Conservation (phyloP, 2,113 vertebrate genomes). For the Eclectus roratus region DNA sequence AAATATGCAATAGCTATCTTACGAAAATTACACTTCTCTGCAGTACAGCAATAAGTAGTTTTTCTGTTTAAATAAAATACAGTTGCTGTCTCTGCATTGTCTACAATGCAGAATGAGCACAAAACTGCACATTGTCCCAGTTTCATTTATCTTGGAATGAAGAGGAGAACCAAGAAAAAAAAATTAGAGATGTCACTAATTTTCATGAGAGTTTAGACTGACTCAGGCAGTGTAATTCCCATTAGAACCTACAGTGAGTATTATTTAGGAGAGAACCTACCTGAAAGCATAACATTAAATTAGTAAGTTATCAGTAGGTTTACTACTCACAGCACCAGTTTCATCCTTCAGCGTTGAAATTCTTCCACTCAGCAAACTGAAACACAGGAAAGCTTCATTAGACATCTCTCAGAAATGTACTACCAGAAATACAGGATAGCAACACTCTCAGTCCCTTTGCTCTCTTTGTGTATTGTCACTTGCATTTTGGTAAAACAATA, state of each 20-base stretch:
- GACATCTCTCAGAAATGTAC: neutral
- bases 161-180: neutral
- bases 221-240: neutral
- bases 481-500: neutral
- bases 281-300: neutral
- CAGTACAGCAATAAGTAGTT: neutral
- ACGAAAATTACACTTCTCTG: neutral
- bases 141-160: neutral
- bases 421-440: neutral
- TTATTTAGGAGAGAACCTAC: neutral
- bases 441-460: neutral
- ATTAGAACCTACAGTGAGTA: neutral
- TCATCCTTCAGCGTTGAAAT: constrained; percentile 98
- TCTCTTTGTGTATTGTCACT: neutral
- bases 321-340: constrained; percentile 97
- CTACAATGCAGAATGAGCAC: neutral
- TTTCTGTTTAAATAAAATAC: neutral
- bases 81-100: neutral
- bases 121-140: neutral
- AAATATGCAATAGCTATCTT: neutral
- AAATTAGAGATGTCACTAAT: neutral
- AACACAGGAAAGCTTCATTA: constrained; percentile 60
- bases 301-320: neutral
- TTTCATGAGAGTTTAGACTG: neutral
- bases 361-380: constrained; percentile 96